Evolutionary conservation across 2,888 invertebrate species (phyloP).

Genomic region (Conus canariensis): DNA sequence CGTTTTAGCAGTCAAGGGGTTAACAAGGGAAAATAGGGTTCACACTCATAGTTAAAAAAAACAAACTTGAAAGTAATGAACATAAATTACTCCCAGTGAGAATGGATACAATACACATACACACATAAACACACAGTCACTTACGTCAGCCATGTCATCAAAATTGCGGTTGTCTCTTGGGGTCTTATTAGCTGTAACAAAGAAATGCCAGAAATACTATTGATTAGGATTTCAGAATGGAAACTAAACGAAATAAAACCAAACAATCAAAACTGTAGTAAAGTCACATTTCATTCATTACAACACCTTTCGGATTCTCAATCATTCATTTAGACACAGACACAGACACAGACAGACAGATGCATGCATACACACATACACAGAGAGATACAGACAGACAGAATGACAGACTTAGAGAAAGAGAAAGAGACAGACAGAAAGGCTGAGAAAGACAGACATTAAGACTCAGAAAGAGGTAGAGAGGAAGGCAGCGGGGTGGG

Average conservation of each 20-base stretch:
- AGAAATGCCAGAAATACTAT: not conserved
- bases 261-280: too few relatives aligned
- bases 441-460: not conserved
- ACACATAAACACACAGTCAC: slow-evolving; percentile 45
- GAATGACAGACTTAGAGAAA: not conserved
- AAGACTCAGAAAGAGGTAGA: not conserved
- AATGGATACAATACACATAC: not conserved
- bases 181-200: slow-evolving; percentile 66
- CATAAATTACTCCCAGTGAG: too few relatives aligned
- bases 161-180: slow-evolving; percentile 69
- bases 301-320: too few relatives aligned
- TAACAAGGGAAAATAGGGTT: too few relatives aligned
- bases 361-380: not conserved
- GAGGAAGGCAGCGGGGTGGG: not conserved
- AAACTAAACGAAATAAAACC: not conserved
- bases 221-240: too few relatives aligned
- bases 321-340: not conserved
- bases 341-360: not conserved
- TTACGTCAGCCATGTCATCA: slow-evolving; percentile 72
- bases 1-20: too few relatives aligned
- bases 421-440: not conserved
- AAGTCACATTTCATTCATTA: too few relatives aligned
- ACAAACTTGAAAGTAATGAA: too few relatives aligned
- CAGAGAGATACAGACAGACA: not conserved
- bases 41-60: not conserved